Conservation (phyloP, 2,888 invertebrate genomes). For the Lymantria dispar region DNA sequence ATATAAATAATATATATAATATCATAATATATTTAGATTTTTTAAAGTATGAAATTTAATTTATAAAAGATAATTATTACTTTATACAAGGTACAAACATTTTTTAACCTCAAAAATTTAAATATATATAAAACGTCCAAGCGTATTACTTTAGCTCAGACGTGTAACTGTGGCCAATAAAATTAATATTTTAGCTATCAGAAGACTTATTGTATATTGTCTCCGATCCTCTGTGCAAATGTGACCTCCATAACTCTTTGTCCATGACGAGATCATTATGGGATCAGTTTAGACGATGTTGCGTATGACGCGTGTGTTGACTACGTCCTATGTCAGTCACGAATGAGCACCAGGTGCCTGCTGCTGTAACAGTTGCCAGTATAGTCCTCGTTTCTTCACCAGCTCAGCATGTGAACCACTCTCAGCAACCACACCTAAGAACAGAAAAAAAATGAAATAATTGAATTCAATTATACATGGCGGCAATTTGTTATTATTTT, state of each 20-base stretch:
- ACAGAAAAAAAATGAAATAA: background rate
- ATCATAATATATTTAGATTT: too few relatives aligned
- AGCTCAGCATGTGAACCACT: constrained; percentile 65
- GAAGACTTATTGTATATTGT: background rate
- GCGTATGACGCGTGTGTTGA: background rate
- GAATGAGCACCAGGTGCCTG: constrained; percentile 35
- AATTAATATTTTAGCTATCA: background rate
- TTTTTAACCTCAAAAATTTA: too few relatives aligned
- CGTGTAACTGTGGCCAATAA: background rate
- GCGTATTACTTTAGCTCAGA: too few relatives aligned
- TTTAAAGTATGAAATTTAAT: too few relatives aligned
- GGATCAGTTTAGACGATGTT: background rate
- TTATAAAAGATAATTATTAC: too few relatives aligned
- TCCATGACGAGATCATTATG: background rate
- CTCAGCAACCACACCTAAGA: constrained; percentile 63
- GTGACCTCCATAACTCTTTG: background rate
- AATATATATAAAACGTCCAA: too few relatives aligned
- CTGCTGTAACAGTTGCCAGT: constrained; percentile 63
- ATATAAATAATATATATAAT: too few relatives aligned
- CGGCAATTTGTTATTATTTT: too few relatives aligned
- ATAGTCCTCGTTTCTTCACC: constrained; percentile 53
- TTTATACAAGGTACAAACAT: too few relatives aligned
- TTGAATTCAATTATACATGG: too few relatives aligned
- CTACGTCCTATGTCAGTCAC: background rate
- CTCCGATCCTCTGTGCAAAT: too few relatives aligned